phyloP scores from a whole-genome alignment of 2,797 vertebrate species.

The Melanotaenia pygmaea region DNA sequence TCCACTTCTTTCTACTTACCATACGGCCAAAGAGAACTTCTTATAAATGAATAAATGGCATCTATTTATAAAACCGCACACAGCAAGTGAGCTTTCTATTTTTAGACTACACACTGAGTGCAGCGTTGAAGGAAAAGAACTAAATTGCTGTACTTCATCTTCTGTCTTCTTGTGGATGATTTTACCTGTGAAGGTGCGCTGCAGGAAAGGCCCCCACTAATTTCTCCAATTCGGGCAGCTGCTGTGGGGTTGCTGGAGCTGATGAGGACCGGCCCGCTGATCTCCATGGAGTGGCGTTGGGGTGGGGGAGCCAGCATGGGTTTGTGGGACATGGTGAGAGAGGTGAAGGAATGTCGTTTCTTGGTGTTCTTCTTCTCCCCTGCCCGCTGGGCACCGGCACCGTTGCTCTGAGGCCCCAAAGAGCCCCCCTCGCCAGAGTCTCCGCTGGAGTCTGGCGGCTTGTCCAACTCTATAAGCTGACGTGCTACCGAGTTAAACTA shows the following conservation, averaged over 20 bases:
- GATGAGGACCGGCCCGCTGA: slow-evolving; percentile 98
- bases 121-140: background rate
- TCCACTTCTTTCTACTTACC: background rate
- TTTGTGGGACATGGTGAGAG: slow-evolving; percentile 98
- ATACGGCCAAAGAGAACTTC: background rate
- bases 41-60: background rate
- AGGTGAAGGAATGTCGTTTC: slow-evolving; percentile 99
- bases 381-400: slow-evolving; percentile 84
- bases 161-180: background rate
- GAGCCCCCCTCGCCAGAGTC: slow-evolving; percentile 90
- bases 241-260: slow-evolving; percentile 98
- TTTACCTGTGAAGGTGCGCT: slow-evolving; percentile 97
- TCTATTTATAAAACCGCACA: slow-evolving; percentile 1
- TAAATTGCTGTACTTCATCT: background rate
- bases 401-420: slow-evolving; percentile 85
- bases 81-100: background rate
- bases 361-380: slow-evolving; percentile 99
- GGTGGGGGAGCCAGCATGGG: slow-evolving; percentile 91
- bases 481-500: slow-evolving; percentile 96
- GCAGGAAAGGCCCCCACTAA: slow-evolving; percentile 94
- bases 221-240: slow-evolving; percentile 93
- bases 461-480: slow-evolving; percentile 96
- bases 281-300: slow-evolving; percentile 99
- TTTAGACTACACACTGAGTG: background rate
- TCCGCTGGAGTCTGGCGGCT: slow-evolving; percentile 84